Evolutionary conservation across 2,888 invertebrate species (phyloP).

Genomic region (Chrysolina americana): DNA sequence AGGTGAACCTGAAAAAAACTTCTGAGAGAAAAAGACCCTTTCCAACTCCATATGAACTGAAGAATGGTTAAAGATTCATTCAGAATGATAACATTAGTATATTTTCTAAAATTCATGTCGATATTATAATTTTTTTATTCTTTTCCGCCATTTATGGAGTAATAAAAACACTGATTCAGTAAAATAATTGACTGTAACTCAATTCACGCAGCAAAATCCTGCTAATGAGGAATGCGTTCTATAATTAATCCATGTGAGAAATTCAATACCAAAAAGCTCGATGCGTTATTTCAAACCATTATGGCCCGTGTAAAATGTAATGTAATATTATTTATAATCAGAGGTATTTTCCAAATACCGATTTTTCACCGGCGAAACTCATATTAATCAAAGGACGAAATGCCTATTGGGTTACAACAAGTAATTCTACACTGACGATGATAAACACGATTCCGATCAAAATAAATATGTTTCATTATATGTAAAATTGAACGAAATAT

Average conservation of each 20-base stretch:
- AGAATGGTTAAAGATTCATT: too few relatives aligned
- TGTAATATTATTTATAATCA: conserved; percentile 1
- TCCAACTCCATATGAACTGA: too few relatives aligned
- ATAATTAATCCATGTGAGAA: conserved; percentile 25
- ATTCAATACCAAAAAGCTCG: conserved; percentile 20
- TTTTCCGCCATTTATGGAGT: too few relatives aligned
- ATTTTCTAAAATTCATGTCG: too few relatives aligned
- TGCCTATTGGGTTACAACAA: conserved; percentile 29
- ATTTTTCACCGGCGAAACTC: conserved; percentile 20
- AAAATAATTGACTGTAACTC: conserved; percentile 6
- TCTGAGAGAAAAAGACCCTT: too few relatives aligned
- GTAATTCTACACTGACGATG: conserved; percentile 14
- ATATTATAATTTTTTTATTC: too few relatives aligned
- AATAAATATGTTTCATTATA: neutral
- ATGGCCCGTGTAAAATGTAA: conserved; percentile 21
- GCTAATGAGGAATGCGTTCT: conserved; percentile 29
- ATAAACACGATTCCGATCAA: neutral
- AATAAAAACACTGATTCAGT: neutral
- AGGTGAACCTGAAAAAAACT: too few relatives aligned
- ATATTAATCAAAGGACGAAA: conserved; percentile 26
- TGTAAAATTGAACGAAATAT: too few relatives aligned
- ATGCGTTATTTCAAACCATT: conserved; percentile 3
- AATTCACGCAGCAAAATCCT: neutral
- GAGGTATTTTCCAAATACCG: neutral
- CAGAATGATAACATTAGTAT: too few relatives aligned